phyloP scores from a whole-genome alignment of 1,140 invertebrate genomes.

The Diachasma alloeum region DNA sequence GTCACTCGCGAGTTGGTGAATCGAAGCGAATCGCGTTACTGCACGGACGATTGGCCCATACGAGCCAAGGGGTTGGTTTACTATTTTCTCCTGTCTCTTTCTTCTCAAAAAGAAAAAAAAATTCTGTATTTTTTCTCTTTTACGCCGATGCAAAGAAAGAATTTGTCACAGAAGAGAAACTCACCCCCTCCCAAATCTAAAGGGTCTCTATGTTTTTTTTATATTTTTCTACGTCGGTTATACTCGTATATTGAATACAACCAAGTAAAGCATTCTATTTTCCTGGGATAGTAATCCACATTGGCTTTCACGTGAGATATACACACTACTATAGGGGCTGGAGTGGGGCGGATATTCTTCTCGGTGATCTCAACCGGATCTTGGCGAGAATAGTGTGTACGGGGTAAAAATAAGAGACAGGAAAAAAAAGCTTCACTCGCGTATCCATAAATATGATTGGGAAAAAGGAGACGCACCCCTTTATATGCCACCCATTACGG shows the following conservation, averaged over 20 bases:
- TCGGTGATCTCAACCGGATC: constrained; percentile 25
- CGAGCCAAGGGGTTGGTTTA: constrained; percentile 17
- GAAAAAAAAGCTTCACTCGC: background rate
- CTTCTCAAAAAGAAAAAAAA: background rate
- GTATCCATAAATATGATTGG: constrained; percentile 29
- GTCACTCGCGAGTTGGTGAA: constrained; percentile 27
- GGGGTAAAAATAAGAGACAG: background rate
- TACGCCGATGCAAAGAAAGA: constrained; percentile 3
- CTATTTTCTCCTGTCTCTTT: background rate
- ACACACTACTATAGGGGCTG: background rate
- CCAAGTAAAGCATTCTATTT: constrained; percentile 26
- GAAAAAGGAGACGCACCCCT: constrained; percentile 17
- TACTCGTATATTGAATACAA: constrained; percentile 7
- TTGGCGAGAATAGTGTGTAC: constrained; percentile 10
- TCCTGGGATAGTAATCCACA: constrained; percentile 18
- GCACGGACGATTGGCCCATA: constrained; percentile 29
- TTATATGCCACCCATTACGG: constrained; percentile 21
- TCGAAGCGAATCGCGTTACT: constrained; percentile 31
- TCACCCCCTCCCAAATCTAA: background rate
- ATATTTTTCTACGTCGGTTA: constrained; percentile 1
- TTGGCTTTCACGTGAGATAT: constrained; percentile 22
- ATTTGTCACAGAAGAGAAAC: background rate
- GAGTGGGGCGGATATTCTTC: background rate
- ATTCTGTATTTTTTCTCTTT: background rate
- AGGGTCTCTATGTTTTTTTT: background rate